These are phyloP conservation scores for Bradypodion pumilum DNA, from an alignment of 2,797 vertebrate species.

Conservation along the genomic window DNA sequence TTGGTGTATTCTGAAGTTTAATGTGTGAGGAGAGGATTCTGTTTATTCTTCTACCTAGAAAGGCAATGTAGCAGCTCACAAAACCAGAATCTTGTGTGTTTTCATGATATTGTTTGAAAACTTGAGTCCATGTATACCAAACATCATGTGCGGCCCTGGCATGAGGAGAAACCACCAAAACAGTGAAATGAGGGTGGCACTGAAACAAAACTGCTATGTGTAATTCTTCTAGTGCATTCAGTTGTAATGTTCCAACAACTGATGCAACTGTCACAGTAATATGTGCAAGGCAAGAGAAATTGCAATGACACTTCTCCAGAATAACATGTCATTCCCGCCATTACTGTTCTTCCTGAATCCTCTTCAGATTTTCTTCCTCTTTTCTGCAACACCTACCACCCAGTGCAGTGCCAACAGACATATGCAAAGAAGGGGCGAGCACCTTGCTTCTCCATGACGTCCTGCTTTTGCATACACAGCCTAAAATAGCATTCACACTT, in stretches of 20 bases:
- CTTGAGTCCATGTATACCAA: background rate
- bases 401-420: constrained; percentile 11
- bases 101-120: background rate
- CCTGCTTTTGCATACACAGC: constrained; percentile 31
- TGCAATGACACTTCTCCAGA: constrained; percentile 3
- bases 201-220: constrained; percentile 1
- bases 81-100: background rate
- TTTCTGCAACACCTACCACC: constrained; percentile 13
- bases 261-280: constrained; percentile 9
- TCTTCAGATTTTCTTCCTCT: background rate
- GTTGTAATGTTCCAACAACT: background rate
- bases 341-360: constrained; percentile 20
- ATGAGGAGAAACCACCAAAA: background rate
- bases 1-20: background rate
- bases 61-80: background rate
- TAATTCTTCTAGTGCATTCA: constrained; percentile 3
- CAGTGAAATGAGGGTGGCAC: constrained; percentile 8
- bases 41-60: background rate
- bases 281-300: constrained; percentile 8
- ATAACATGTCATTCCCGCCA: constrained; percentile 19
- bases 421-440: constrained; percentile 39
- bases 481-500: constrained; percentile 48
- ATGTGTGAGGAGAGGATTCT: background rate
- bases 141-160: background rate
- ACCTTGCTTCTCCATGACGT: constrained; percentile 48